These are phyloP conservation scores for Poeciliopsis turneri DNA, from an alignment of 2,797 vertebrate genomes.

Conservation along the genomic window DNA sequence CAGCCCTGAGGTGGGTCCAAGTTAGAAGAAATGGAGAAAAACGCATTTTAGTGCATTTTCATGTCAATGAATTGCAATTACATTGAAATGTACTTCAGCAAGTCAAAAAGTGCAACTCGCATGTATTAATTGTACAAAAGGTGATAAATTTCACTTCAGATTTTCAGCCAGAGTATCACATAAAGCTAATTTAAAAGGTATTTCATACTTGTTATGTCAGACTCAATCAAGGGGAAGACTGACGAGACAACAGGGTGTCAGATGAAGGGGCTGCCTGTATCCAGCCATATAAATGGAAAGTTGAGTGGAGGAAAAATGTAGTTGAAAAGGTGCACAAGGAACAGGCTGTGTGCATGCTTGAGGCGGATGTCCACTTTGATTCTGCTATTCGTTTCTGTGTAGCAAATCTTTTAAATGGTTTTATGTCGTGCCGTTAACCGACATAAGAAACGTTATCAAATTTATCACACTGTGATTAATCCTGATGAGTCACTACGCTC, in stretches of 20 bases:
- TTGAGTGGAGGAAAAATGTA: not conserved
- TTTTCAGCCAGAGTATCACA: not conserved
- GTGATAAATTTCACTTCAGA: not conserved
- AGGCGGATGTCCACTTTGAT: no score
- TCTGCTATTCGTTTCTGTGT: no score
- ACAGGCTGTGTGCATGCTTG: not conserved
- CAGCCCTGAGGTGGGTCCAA: conserved; percentile 80
- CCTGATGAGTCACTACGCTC: no score
- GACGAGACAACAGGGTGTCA: not conserved
- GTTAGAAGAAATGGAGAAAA: not conserved
- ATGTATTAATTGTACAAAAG: not conserved
- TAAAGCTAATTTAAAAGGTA: not conserved
- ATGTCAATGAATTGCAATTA: not conserved
- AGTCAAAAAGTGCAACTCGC: not conserved
- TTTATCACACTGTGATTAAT: no score
- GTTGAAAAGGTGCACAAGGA: not conserved
- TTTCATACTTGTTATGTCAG: no score
- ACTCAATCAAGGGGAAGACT: not conserved
- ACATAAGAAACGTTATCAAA: no score
- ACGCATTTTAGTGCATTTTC: not conserved
- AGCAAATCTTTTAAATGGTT: not conserved
- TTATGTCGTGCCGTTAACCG: no score
- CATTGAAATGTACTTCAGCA: not conserved
- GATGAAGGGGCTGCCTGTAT: not conserved
- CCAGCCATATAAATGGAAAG: not conserved